Evolutionary conservation across 2,888 invertebrate species (phyloP).

Genomic region (Drosophila anomelani): DNA sequence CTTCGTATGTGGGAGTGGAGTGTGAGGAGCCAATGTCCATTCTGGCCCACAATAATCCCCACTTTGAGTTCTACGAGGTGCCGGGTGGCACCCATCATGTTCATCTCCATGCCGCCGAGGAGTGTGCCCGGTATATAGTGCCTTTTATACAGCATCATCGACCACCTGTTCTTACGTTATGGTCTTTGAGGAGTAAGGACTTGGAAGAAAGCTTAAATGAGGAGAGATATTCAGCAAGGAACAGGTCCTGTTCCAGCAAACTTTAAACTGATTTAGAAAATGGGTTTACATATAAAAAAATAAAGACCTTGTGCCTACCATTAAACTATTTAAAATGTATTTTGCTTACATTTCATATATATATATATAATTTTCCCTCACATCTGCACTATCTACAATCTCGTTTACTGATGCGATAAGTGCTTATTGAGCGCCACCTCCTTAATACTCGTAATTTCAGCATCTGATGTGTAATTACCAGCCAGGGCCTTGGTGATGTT

Average conservation of each 20-base stretch:
- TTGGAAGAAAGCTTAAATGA: slow-evolving; percentile 10
- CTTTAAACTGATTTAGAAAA: slow-evolving; percentile 20
- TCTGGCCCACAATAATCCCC: slow-evolving; percentile 86
- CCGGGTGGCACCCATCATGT: slow-evolving; percentile 89
- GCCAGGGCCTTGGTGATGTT: not conserved
- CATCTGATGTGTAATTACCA: slow-evolving; percentile 14
- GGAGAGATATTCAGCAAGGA: slow-evolving; percentile 39
- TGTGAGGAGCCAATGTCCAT: slow-evolving; percentile 86
- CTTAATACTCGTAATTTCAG: slow-evolving; percentile 4
- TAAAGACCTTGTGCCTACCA: too few relatives aligned
- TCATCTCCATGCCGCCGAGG: slow-evolving; percentile 88
- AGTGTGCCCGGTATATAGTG: slow-evolving; percentile 85
- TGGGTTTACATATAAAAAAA: too few relatives aligned
- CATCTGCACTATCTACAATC: not conserved
- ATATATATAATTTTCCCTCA: not conserved
- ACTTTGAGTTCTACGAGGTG: slow-evolving; percentile 87
- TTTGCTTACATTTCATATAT: too few relatives aligned
- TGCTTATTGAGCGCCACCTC: not conserved
- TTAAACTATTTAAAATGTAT: too few relatives aligned
- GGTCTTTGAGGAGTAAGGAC: slow-evolving; percentile 52
- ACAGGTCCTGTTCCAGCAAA: slow-evolving; percentile 34
- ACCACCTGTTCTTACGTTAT: slow-evolving; percentile 40
- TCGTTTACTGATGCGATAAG: not conserved
- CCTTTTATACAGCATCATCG: slow-evolving; percentile 61
- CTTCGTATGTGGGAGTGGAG: slow-evolving; percentile 85